These are phyloP conservation scores for Galerucella calmariensis DNA, from an alignment of 2,888 invertebrate species.

Conservation along the genomic window DNA sequence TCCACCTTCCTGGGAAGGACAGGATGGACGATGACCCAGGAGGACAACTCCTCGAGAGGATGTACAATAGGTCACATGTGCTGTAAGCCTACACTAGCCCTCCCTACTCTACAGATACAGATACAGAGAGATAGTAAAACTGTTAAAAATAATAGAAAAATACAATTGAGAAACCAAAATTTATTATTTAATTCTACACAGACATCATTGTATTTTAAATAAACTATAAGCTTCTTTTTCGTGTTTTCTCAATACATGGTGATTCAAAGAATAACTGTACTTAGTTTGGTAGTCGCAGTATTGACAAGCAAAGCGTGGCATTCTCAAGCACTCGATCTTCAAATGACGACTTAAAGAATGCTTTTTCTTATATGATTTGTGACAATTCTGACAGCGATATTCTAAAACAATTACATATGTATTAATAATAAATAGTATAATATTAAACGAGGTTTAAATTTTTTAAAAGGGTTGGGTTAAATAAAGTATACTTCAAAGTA, in stretches of 20 bases:
- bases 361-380: conserved; percentile 37
- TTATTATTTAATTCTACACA: not conserved
- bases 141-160: not conserved
- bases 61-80: no score
- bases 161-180: not conserved
- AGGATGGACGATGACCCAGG: no score
- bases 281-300: conserved; percentile 21
- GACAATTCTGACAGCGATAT: conserved; percentile 30
- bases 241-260: conserved; percentile 18
- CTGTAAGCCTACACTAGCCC: no score
- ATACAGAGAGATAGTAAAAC: no score
- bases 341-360: conserved; percentile 41
- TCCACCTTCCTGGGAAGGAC: no score
- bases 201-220: not conserved
- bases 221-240: conserved; percentile 9
- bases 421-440: not conserved
- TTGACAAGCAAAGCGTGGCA: conserved; percentile 39
- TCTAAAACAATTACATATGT: conserved; percentile 12
- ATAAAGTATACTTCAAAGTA: no score
- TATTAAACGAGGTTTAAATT: not conserved
- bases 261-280: conserved; percentile 20
- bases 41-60: no score
- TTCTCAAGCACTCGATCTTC: conserved; percentile 42
- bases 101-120: no score
- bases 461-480: no score